These are phyloP conservation scores for Electrona antarctica DNA, from an alignment of 2,113 vertebrate species.

Conservation along the genomic window DNA sequence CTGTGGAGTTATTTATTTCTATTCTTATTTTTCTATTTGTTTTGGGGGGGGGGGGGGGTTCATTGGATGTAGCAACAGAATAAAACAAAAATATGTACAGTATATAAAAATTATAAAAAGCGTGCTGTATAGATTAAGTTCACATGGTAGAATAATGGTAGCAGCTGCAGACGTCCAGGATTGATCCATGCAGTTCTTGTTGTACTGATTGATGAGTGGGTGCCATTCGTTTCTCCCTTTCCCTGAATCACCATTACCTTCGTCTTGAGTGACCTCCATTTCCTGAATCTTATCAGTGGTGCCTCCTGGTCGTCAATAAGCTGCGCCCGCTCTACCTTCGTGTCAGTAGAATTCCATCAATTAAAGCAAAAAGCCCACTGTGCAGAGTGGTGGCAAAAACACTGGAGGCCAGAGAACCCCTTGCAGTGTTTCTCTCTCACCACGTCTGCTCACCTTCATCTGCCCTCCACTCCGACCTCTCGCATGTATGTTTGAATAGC, in stretches of 20 bases:
- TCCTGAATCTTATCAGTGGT: constrained; percentile 3
- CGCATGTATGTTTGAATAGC: not conserved
- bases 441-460: not conserved
- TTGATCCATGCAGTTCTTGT: not conserved
- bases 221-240: constrained; percentile 1
- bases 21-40: constrained; percentile 10
- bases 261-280: constrained; percentile 10
- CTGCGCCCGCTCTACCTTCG: not conserved
- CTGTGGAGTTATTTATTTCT: no score
- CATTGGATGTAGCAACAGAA: constrained; percentile 76
- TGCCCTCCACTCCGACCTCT: not conserved
- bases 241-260: constrained; percentile 10
- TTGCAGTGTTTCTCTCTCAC: not conserved
- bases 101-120: constrained; percentile 42
- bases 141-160: constrained; percentile 40
- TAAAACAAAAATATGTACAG: constrained; percentile 59
- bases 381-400: no score
- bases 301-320: constrained; percentile 24
- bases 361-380: no score
- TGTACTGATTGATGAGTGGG: constrained; percentile 12
- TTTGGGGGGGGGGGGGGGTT: constrained; percentile 27
- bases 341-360: not conserved
- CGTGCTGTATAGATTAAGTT: constrained; percentile 26
- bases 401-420: no score
- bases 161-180: constrained; percentile 42